A percentile compares a stretch with the other conserved stretches of the same genome.
These are phyloP conservation scores for Synergus umbraculus DNA, from an alignment of 2,888 invertebrate genomes.

Conservation along the genomic window DNA sequence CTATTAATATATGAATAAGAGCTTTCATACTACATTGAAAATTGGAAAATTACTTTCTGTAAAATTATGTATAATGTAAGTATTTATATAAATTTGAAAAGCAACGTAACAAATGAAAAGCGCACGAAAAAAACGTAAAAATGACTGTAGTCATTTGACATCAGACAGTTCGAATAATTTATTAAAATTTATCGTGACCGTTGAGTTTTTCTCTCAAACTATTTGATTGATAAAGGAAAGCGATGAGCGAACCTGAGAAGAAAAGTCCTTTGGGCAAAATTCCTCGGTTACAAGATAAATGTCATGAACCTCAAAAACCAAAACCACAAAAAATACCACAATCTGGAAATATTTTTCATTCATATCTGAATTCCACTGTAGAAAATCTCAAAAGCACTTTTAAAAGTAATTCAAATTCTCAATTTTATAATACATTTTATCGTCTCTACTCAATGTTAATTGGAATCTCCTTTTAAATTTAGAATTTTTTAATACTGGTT, in stretches of 20 bases:
- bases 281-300: neutral
- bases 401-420: neutral
- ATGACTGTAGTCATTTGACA: neutral
- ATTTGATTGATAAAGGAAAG: neutral
- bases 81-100: neutral
- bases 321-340: neutral
- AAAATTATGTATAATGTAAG: neutral
- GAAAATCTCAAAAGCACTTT: neutral
- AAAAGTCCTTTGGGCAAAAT: neutral
- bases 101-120: neutral
- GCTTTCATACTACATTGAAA: neutral
- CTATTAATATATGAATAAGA: neutral
- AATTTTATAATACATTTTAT: neutral
- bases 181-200: conserved; percentile 8
- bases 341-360: neutral
- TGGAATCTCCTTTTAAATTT: neutral
- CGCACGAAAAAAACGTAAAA: neutral
- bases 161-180: neutral
- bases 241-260: neutral
- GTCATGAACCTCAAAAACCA: neutral
- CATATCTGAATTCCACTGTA: neutral
- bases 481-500: neutral
- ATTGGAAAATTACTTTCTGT: neutral
- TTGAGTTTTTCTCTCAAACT: neutral
- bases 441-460: neutral